These are phyloP conservation scores for Allophyes oxyacanthae DNA, from an alignment of 2,888 invertebrate species.

Conservation along the genomic window DNA sequence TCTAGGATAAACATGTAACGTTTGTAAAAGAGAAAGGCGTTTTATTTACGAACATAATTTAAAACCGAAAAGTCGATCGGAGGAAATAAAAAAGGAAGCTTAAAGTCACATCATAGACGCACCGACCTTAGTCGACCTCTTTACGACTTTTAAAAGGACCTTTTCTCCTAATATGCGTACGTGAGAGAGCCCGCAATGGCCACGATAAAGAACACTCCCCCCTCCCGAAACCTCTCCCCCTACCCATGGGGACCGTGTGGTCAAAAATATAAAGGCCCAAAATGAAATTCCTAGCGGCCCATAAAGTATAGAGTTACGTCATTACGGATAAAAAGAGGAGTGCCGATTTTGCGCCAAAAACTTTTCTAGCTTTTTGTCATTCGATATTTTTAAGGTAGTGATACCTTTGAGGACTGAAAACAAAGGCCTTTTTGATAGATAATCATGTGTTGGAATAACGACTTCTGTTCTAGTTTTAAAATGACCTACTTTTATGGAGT, in stretches of 20 bases:
- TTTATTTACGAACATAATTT: constrained; percentile 46
- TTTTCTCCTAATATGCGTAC: constrained; percentile 79
- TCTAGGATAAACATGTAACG: no score
- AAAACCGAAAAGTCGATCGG: constrained; percentile 60
- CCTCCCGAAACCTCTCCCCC: constrained; percentile 27
- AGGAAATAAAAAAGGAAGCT: constrained; percentile 64
- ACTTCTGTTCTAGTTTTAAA: constrained; percentile 20
- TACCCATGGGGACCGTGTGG: constrained; percentile 65
- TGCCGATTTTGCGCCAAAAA: constrained; percentile 58
- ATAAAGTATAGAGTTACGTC: constrained; percentile 87
- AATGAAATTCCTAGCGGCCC: constrained; percentile 83
- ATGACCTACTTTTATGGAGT: constrained; percentile 28
- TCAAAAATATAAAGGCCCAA: constrained; percentile 84
- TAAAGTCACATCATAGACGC: constrained; percentile 67
- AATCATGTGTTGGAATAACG: constrained; percentile 18
- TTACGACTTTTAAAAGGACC: constrained; percentile 78
- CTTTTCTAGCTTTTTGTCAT: constrained; percentile 49
- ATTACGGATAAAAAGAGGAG: constrained; percentile 71
- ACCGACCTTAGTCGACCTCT: constrained; percentile 77
- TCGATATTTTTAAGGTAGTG: constrained; percentile 50
- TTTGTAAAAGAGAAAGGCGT: constrained; percentile 21
- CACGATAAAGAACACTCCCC: constrained; percentile 71
- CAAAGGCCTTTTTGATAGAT: constrained; percentile 24
- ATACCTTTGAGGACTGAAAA: constrained; percentile 47
- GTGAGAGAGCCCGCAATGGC: constrained; percentile 74